These are phyloP conservation scores for Coremacera marginata DNA, from an alignment of 2,888 invertebrate species.

Conservation along the genomic window DNA sequence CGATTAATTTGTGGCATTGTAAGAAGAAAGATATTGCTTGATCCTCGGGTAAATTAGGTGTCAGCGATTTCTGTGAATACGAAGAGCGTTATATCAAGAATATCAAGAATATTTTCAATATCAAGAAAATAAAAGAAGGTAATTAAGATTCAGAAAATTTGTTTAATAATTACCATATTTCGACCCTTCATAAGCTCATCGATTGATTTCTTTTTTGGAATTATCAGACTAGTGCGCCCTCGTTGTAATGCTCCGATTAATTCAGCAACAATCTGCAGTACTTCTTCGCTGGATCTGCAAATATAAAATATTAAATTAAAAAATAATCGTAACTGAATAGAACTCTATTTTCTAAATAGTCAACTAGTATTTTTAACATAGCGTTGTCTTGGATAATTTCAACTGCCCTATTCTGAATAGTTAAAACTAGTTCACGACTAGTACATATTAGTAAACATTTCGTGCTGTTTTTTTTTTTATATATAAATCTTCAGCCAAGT, in stretches of 20 bases:
- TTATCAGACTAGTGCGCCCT: slow-evolving; percentile 87
- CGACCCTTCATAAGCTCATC: slow-evolving; percentile 93
- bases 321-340: not conserved
- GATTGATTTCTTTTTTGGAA: slow-evolving; percentile 93
- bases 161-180: slow-evolving; percentile 79
- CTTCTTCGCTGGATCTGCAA: slow-evolving; percentile 84
- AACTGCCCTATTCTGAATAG: no score
- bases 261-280: slow-evolving; percentile 86
- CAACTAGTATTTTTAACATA: no score
- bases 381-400: no score
- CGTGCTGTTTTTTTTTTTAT: no score
- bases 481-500: no score
- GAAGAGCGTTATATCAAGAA: not conserved
- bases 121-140: slow-evolving; percentile 14
- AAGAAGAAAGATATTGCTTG: slow-evolving; percentile 96
- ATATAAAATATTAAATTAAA: slow-evolving; percentile 50
- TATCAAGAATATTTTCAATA: slow-evolving; percentile 3
- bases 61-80: slow-evolving; percentile 82
- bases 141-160: not conserved
- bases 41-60: slow-evolving; percentile 92
- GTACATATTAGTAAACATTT: no score
- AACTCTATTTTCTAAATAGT: no score
- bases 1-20: slow-evolving; percentile 92
- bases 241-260: slow-evolving; percentile 86
- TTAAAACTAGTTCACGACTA: no score